These are phyloP conservation scores for Crotalus adamanteus DNA, from an alignment of 2,797 vertebrate genomes.

Conservation along the genomic window DNA sequence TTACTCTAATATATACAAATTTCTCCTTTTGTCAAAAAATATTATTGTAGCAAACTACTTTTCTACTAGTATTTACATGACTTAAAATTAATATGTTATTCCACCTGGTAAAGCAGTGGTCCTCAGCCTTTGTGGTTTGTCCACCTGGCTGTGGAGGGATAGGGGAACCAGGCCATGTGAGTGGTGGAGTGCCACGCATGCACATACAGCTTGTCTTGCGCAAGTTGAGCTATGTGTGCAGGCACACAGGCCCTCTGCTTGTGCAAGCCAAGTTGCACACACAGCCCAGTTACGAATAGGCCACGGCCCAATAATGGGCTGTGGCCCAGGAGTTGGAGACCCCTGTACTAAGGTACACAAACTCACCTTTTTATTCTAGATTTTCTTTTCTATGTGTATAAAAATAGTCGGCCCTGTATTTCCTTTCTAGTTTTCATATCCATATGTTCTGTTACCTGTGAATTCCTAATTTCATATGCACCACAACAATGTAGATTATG, in stretches of 20 bases:
- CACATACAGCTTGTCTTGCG: too few relatives aligned
- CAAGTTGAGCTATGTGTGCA: too few relatives aligned
- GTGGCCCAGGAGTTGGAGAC: neutral
- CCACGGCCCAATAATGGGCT: too few relatives aligned
- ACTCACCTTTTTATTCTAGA: neutral
- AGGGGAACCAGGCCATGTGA: neutral
- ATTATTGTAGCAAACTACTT: neutral
- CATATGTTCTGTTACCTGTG: neutral
- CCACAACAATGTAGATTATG: neutral
- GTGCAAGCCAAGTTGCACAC: neutral
- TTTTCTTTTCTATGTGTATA: neutral
- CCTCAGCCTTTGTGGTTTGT: neutral
- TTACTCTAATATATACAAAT: neutral
- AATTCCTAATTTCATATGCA: neutral
- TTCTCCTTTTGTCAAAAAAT: neutral
- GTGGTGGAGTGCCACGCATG: too few relatives aligned
- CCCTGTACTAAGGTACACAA: neutral
- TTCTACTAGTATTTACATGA: neutral
- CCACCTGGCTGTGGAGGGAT: neutral
- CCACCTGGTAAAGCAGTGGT: neutral
- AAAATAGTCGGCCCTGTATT: neutral
- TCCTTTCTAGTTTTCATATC: neutral
- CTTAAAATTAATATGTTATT: neutral
- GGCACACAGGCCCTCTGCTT: accelerated
- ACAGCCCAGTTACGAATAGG: neutral